Base-by-base conservation (phyloP, 2,113 vertebrate species). In the Seriola dumerili region DNA sequence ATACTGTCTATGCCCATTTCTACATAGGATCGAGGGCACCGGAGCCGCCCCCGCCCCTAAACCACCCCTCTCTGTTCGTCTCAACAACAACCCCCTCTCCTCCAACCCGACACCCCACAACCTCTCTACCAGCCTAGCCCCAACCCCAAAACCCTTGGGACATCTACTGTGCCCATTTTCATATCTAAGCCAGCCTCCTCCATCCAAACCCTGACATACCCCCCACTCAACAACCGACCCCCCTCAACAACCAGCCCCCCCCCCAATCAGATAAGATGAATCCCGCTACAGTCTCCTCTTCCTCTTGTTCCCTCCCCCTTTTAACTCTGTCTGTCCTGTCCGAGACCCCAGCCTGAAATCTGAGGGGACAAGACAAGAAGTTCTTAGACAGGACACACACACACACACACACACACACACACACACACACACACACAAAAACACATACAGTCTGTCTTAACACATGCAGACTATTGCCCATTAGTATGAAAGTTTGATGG, bases 401-500 rank as follows among this genome's bases (percentile, higher is more conserved):
- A 76, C 32, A 16, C 72, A 81, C 23, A 36, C 40, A 46, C 2
- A 77, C 65, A 55, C 48, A 34, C 73, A 73, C 65, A 57, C 32
- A 16, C 72, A 81, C 23, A 76, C 32, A 16, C 72, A 81, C 23
- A 36, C 40, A 46, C 2, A 77, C 65, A 55, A 16, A 83, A 17
- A 68, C 54, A 89, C 16, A 71, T 36, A 21, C 66, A 69, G 75
- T n/a, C 23, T 32, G 66, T 46, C 75, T 73, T 59, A 83, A 91
- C 81, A 81, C 85, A 87, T 59, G 70, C 89, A 93, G 84, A 90
- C 85, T 76, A 87, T 81, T 58, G 62, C 63, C 92, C 91, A 94
- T 94, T 94, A 93, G 87, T 89, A 94, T 94, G 71, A 94, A 95
- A 95, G 87, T 94, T 94, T 94, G 90, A 94, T 94, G 90, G 89